Evolutionary conservation across 1,140 invertebrate genomes (phyloP), one percentile per base, ranked within the genome.

Genomic region (Drosophila erecta): DNA sequence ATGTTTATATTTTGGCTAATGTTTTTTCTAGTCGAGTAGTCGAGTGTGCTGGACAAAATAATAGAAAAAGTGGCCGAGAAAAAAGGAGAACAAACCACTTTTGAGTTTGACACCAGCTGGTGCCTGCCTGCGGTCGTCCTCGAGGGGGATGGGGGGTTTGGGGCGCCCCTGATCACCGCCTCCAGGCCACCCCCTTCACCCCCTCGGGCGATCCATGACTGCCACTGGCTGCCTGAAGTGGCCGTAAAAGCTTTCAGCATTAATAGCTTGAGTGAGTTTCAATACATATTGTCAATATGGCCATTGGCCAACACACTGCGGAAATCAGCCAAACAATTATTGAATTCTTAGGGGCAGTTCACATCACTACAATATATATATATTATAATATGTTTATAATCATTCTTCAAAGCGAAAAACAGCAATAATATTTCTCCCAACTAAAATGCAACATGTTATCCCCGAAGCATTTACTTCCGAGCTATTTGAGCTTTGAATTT

Each of bases 1-100:
- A 76, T 90, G 87, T 90, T 90, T 90, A 90, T 90, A 84, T 90
- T 90, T 87, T 90, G 87, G 87, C 87, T 90, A 90, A 84, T 84
- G 79, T 87, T 81, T 87, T 81, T 87, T 81, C 60, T 75, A 81
- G 69, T 66, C 59, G 74, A 30, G 41, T 33, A 30, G 30, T 30
- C 30, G 30, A 30, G 30, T 51, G 53, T 56, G 69, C 35, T 37
- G 70, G 38, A 33, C 71, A 58, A 73, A 50, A 64, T 53, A 51
- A 24, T 7, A 62, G 71, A 58, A 65, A 61, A 62, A 76, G 50
- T 44, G 37, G 60, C 64, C 12, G 50, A 50, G 54, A 54, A 77
- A 79, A 56, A 72, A 46, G 30, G 40, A 70, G 66, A 76, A 74
- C 79, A 89, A 90, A 87, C 87, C 87, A 90, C 87, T 90, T 90